Conservation (phyloP, 1,140 invertebrate species). For the Elysia chlorotica region DNA sequence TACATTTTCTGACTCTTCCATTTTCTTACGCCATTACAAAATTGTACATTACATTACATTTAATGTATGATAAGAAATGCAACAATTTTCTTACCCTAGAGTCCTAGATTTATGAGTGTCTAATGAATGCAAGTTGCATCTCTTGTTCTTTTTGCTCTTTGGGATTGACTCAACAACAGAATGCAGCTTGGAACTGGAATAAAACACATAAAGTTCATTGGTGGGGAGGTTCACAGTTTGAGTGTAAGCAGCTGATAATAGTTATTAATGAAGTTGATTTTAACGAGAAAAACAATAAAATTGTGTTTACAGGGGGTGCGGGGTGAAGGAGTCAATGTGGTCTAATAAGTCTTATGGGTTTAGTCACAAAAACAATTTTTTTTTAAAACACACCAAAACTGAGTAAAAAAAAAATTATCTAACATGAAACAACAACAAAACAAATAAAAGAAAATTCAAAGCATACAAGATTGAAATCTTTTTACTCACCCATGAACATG, state of each 20-base stretch:
- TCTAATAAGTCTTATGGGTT: too few relatives aligned
- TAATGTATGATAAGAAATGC: not conserved
- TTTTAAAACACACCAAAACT: not conserved
- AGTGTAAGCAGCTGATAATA: too few relatives aligned
- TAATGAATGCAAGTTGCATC: conserved; percentile 84
- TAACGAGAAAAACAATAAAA: too few relatives aligned
- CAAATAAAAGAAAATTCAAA: not conserved
- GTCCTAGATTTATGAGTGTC: conserved; percentile 79
- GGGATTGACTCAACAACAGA: conserved; percentile 76
- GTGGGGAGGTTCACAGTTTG: too few relatives aligned
- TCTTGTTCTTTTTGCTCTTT: conserved; percentile 82
- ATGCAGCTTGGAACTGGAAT: conserved; percentile 74
- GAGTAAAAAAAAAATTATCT: not conserved
- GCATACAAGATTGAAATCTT: not conserved
- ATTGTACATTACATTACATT: too few relatives aligned
- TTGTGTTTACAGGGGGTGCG: too few relatives aligned
- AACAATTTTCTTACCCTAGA: conserved; percentile 44
- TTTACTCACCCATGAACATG: conserved; percentile 80
- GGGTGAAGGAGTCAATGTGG: too few relatives aligned
- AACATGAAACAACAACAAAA: not conserved
- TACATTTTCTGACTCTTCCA: too few relatives aligned
- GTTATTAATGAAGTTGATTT: too few relatives aligned
- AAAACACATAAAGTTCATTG: too few relatives aligned
- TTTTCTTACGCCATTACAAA: too few relatives aligned
- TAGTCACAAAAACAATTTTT: not conserved